phyloP scores from a whole-genome alignment of 1,140 invertebrate species.

The Leptestheria dahalacensis region DNA sequence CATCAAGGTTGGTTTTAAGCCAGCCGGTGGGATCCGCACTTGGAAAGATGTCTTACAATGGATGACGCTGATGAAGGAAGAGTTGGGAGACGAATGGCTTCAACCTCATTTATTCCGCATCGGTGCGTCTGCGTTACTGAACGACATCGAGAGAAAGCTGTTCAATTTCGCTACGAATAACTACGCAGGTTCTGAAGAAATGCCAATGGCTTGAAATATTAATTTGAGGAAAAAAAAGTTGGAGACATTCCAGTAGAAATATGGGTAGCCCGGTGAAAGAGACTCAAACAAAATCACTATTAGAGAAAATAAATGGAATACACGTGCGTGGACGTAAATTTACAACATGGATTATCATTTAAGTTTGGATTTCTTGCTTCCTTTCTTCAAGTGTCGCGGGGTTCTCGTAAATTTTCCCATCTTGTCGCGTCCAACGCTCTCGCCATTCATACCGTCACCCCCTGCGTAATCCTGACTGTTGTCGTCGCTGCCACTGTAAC shows the following conservation, averaged over 20 bases:
- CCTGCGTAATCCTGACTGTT: slow-evolving; percentile 30
- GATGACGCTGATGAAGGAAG: slow-evolving; percentile 66
- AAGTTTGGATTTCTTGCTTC: slow-evolving; percentile 9
- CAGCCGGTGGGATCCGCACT: slow-evolving; percentile 89
- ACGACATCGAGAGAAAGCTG: slow-evolving; percentile 54
- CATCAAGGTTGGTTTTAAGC: slow-evolving; percentile 80
- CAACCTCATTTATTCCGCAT: slow-evolving; percentile 72
- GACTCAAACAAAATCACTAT: neutral
- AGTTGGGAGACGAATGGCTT: slow-evolving; percentile 78
- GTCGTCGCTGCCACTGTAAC: slow-evolving; percentile 48
- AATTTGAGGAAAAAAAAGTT: neutral
- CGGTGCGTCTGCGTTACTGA: slow-evolving; percentile 79
- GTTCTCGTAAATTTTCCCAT: slow-evolving; percentile 5
- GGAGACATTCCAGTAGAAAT: neutral
- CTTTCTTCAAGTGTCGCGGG: neutral
- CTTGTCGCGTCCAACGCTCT: neutral
- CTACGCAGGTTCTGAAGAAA: slow-evolving; percentile 21
- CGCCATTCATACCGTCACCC: neutral
- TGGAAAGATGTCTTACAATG: slow-evolving; percentile 71
- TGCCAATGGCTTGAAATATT: slow-evolving; percentile 21
- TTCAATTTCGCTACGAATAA: slow-evolving; percentile 26
- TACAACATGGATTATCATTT: neutral
- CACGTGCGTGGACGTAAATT: too few relatives aligned
- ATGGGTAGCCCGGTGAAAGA: neutral
- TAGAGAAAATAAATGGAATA: too few relatives aligned